phyloP scores from a whole-genome alignment of 2,888 invertebrate species.

The Molanna angustata region DNA sequence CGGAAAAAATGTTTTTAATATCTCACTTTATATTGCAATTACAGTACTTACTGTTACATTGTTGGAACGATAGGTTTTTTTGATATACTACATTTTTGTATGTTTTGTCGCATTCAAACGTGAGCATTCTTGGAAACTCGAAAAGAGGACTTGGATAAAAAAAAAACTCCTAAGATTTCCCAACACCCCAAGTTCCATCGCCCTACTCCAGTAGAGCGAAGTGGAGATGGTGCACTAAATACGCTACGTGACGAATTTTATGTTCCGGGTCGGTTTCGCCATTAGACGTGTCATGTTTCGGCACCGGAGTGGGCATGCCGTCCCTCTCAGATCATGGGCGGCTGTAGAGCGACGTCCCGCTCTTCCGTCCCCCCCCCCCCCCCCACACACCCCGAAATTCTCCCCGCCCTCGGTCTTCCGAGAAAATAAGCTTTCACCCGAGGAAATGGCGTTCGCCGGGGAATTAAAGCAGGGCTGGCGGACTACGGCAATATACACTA shows the following conservation, averaged over 20 bases:
- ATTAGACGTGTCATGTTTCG: neutral
- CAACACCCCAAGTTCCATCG: no score
- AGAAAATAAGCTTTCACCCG: conserved; percentile 29
- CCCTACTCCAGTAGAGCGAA: neutral
- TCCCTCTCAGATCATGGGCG: conserved; percentile 23
- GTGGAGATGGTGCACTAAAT: neutral
- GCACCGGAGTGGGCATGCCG: neutral
- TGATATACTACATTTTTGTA: no score
- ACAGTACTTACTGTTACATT: no score
- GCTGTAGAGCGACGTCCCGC: conserved; percentile 36
- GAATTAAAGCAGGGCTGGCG: conserved; percentile 33
- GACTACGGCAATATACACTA: neutral
- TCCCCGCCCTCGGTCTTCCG: conserved; percentile 29
- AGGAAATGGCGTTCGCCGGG: conserved; percentile 4
- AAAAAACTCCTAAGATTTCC: no score
- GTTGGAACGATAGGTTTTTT: no score
- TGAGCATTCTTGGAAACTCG: no score
- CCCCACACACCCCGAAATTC: no score
- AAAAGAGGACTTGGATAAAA: no score
- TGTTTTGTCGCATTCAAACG: no score
- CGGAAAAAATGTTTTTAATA: no score
- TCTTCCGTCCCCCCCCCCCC: conserved; percentile 24
- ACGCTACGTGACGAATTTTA: no score
- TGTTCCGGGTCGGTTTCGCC: neutral
- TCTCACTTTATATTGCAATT: no score